phyloP scores from a whole-genome alignment of 2,797 vertebrate genomes.

The Neoniphon sammara region DNA sequence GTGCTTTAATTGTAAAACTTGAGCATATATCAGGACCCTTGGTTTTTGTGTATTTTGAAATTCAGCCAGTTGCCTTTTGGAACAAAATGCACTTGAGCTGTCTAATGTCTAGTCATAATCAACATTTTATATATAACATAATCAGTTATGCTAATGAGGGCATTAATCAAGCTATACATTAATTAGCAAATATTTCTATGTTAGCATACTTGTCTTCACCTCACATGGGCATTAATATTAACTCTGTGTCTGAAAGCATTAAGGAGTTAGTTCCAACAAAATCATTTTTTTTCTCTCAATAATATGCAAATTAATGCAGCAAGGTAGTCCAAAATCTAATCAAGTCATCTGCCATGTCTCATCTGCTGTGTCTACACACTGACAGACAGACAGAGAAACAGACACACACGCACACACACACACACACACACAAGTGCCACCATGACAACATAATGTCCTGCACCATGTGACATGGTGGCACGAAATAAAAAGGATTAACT shows the following conservation, averaged over 20 bases:
- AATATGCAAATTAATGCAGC: conserved; percentile 71
- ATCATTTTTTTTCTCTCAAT: conserved; percentile 65
- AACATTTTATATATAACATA: conserved; percentile 63
- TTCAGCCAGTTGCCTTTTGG: conserved; percentile 45
- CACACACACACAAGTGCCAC: neutral
- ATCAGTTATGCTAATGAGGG: conserved; percentile 62
- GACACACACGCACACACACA: too few relatives aligned
- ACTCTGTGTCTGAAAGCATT: conserved; percentile 43
- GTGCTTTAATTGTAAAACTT: conserved; percentile 61
- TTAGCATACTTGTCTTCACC: conserved; percentile 54
- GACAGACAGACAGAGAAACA: neutral
- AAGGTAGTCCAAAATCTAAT: conserved; percentile 50
- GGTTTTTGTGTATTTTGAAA: conserved; percentile 39
- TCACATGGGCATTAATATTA: conserved; percentile 50
- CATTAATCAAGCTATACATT: conserved; percentile 61
- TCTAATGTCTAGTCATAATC: conserved; percentile 48
- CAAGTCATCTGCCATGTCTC: conserved; percentile 50
- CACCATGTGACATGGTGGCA: too few relatives aligned
- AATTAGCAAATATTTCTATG: conserved; percentile 59
- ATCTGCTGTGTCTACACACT: conserved; percentile 25
- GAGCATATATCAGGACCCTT: conserved; percentile 42
- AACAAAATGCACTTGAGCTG: conserved; percentile 45
- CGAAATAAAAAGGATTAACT: too few relatives aligned
- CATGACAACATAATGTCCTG: too few relatives aligned
- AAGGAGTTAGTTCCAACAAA: conserved; percentile 32